Percentiles rank a stretch among this genome's conserved stretches.
Evolutionary conservation across 2,113 vertebrate genomes (phyloP).

Genomic region (Paracanthobrama guichenoti): DNA sequence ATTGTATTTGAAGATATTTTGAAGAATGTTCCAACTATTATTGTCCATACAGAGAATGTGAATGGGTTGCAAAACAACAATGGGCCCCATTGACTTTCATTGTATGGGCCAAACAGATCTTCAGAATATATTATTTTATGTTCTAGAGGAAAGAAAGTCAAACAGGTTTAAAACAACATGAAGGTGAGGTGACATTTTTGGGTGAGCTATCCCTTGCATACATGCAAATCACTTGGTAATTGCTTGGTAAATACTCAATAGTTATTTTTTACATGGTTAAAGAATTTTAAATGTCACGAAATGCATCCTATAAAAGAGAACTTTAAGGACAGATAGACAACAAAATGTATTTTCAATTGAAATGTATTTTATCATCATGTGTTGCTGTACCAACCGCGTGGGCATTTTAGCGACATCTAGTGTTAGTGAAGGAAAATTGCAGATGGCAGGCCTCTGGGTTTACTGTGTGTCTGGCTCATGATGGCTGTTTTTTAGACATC

Average conservation of each 20-base stretch:
- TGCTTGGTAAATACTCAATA: background rate
- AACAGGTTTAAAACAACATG: background rate
- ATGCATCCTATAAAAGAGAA: background rate
- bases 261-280: background rate
- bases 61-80: background rate
- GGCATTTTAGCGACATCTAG: slow-evolving; percentile 73
- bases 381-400: background rate
- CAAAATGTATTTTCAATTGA: background rate
- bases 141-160: background rate
- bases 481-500: background rate
- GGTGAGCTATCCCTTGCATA: background rate
- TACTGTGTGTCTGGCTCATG: background rate
- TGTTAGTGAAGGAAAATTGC: slow-evolving; percentile 70
- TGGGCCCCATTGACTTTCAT: background rate
- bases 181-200: background rate
- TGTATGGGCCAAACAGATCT: background rate
- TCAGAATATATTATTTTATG: background rate
- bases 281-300: background rate
- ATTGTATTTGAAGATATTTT: background rate
- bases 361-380: background rate
- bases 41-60: background rate
- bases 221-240: background rate
- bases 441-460: background rate
- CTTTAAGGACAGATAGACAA: background rate
- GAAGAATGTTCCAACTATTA: background rate